phyloP scores from a whole-genome alignment of 2,797 vertebrate species.

The Dromococcyx pavoninus region DNA sequence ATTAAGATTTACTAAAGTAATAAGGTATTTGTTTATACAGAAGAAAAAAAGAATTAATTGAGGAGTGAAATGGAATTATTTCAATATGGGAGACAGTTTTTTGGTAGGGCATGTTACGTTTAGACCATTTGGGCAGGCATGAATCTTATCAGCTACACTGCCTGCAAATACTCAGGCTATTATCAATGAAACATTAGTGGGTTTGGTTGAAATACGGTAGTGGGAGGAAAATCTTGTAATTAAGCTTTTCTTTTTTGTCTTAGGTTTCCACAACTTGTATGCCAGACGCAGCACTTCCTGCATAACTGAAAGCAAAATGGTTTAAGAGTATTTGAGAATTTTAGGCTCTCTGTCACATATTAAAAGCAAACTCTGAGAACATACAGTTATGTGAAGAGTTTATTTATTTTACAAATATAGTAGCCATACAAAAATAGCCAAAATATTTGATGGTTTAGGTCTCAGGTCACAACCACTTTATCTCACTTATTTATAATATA shows the following conservation, averaged over 20 bases:
- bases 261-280: not conserved
- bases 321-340: not conserved
- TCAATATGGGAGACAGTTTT: not conserved
- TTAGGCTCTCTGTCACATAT: not conserved
- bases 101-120: not conserved
- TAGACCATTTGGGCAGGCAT: not conserved
- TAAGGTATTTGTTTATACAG: not conserved
- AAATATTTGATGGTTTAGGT: not conserved
- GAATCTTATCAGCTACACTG: not conserved
- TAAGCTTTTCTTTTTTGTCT: not conserved
- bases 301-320: not conserved
- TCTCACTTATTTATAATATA: not conserved
- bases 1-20: not conserved
- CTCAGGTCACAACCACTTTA: not conserved
- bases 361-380: not conserved
- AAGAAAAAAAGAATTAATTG: not conserved
- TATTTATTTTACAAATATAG: not conserved
- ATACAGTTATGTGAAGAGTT: not conserved
- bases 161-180: not conserved
- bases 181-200: not conserved
- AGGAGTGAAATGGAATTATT: not conserved
- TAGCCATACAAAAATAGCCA: not conserved
- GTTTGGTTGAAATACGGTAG: not conserved
- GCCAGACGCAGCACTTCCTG: not conserved
- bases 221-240: not conserved